phyloP scores from a whole-genome alignment of 2,888 invertebrate genomes.

The Apeira syringaria region DNA sequence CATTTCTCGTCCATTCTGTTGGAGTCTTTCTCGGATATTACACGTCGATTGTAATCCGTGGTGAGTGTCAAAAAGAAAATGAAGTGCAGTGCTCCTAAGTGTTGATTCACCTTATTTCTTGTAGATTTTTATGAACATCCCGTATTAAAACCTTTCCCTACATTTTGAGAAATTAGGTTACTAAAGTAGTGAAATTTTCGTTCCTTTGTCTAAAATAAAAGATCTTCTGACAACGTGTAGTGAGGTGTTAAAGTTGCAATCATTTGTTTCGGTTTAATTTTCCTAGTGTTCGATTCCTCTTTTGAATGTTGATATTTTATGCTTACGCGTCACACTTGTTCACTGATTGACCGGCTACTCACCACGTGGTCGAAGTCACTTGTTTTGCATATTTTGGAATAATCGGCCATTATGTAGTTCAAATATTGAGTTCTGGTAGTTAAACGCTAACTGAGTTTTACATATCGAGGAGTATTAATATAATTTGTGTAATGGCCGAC shows the following conservation, averaged over 20 bases:
- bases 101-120: constrained; percentile 45
- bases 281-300: constrained; percentile 34
- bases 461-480: no score
- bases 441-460: no score
- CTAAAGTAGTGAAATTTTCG: constrained; percentile 7
- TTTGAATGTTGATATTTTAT: constrained; percentile 48
- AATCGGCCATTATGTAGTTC: no score
- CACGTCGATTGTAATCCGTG: constrained; percentile 81
- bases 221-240: constrained; percentile 19
- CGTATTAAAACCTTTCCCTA: constrained; percentile 11
- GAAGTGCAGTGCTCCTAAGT: constrained; percentile 73
- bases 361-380: constrained; percentile 75
- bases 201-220: constrained; percentile 12
- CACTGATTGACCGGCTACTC: constrained; percentile 70
- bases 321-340: constrained; percentile 79
- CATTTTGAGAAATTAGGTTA: no score
- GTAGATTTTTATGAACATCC: no score
- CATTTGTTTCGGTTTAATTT: constrained; percentile 34
- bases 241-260: constrained; percentile 23
- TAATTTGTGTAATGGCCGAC: constrained; percentile 72
- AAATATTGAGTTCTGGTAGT: no score
- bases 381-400: constrained; percentile 45
- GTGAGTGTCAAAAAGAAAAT: constrained; percentile 76
- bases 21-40: constrained; percentile 87
- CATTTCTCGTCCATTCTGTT: constrained; percentile 87